phyloP scores from a whole-genome alignment of 1,140 invertebrate species.

The Manduca sexta region DNA sequence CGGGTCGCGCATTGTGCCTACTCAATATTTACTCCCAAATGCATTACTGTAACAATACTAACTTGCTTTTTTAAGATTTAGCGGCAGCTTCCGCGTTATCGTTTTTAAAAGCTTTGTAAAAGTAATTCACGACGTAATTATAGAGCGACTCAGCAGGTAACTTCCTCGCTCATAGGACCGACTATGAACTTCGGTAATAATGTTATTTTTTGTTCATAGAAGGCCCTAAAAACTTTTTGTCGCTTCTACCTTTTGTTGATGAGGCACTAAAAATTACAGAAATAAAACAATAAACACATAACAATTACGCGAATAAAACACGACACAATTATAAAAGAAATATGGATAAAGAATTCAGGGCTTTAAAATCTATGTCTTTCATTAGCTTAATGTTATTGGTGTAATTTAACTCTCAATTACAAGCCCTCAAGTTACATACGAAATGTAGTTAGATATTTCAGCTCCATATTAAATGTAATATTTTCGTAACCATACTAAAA shows the following conservation, averaged over 20 bases:
- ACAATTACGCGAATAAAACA: slow-evolving; percentile 1
- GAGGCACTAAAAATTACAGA: slow-evolving; percentile 6
- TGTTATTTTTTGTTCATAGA: too few species aligned
- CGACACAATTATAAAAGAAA: too few species aligned
- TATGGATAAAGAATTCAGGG: too few species aligned
- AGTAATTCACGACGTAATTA: slow-evolving; percentile 66
- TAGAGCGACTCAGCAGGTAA: slow-evolving; percentile 64
- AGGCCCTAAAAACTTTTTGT: too few species aligned
- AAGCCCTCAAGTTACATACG: too few species aligned
- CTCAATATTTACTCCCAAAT: slow-evolving; percentile 72
- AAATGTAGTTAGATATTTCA: too few species aligned
- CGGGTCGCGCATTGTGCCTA: slow-evolving; percentile 56
- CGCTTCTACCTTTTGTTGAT: slow-evolving; percentile 34
- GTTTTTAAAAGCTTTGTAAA: slow-evolving; percentile 66
- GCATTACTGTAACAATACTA: slow-evolving; percentile 70
- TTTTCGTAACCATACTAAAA: too few species aligned
- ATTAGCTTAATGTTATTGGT: too few species aligned
- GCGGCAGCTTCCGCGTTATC: slow-evolving; percentile 69
- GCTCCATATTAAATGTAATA: too few species aligned
- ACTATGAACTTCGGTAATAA: slow-evolving; percentile 29
- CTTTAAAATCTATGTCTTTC: too few species aligned
- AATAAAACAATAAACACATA: background rate
- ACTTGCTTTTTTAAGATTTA: slow-evolving; percentile 69
- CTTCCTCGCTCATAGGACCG: slow-evolving; percentile 36
- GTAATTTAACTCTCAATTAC: too few species aligned